These are phyloP conservation scores for Tachysurus fulvidraco DNA, from an alignment of 2,113 vertebrate genomes.

Conservation along the genomic window DNA sequence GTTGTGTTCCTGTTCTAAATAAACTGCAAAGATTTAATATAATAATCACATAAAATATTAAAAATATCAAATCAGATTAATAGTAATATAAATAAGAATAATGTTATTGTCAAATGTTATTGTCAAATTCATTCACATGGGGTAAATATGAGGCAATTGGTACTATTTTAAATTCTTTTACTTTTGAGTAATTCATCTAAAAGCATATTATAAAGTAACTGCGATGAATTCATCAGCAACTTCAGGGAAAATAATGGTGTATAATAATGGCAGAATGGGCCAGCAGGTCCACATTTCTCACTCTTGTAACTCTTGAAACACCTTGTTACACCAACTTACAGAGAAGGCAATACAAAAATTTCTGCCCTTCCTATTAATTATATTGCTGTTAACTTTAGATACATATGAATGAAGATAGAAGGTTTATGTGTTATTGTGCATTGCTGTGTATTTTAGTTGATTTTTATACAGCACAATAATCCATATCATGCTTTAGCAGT, in stretches of 20 bases:
- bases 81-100: background rate
- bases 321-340: no score
- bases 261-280: no score
- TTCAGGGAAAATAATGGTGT: background rate
- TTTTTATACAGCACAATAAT: background rate
- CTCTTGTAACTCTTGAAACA: no score
- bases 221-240: background rate
- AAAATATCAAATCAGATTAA: background rate
- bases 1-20: background rate
- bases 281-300: no score
- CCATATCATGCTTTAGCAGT: background rate
- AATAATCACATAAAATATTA: background rate
- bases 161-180: background rate
- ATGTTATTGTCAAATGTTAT: background rate
- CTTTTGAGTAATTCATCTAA: background rate
- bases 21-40: background rate
- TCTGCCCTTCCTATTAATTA: background rate
- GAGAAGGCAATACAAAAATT: background rate
- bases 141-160: background rate
- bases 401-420: background rate
- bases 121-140: background rate
- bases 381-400: background rate
- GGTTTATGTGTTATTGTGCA: background rate
- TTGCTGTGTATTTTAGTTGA: background rate
- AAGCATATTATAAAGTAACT: background rate